phyloP scores from a whole-genome alignment of 1,140 invertebrate species.

The Leptinotarsa defecta region DNA sequence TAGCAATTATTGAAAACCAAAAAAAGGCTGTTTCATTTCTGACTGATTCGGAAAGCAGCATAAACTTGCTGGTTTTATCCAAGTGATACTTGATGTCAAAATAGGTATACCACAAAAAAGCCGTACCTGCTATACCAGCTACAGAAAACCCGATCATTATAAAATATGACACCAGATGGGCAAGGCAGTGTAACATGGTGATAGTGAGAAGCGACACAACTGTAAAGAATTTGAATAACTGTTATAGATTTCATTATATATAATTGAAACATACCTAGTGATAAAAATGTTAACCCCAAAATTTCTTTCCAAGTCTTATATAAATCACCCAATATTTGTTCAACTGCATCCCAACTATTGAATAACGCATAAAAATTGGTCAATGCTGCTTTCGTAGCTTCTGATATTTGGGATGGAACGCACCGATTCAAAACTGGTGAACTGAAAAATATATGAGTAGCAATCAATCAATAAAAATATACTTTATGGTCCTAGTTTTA shows the following conservation, averaged over 20 bases:
- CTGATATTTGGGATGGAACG: slow-evolving; percentile 72
- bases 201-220: slow-evolving; percentile 83
- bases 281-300: slow-evolving; percentile 77
- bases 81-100: slow-evolving; percentile 74
- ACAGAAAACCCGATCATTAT: slow-evolving; percentile 80
- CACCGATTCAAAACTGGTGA: slow-evolving; percentile 85
- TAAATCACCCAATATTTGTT: slow-evolving; percentile 85
- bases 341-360: slow-evolving; percentile 85
- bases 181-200: slow-evolving; percentile 81
- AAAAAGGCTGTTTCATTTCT: slow-evolving; percentile 86
- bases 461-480: not conserved
- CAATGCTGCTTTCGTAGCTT: slow-evolving; percentile 65
- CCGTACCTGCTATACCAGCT: slow-evolving; percentile 76
- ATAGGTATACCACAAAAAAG: slow-evolving; percentile 88
- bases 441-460: slow-evolving; percentile 54
- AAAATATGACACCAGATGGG: slow-evolving; percentile 82
- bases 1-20: slow-evolving; percentile 83
- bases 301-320: slow-evolving; percentile 87
- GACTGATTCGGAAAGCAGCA: slow-evolving; percentile 66
- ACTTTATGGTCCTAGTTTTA: not conserved
- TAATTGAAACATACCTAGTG: slow-evolving; percentile 70
- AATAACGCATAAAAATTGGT: slow-evolving; percentile 78
- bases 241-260: slow-evolving; percentile 7
- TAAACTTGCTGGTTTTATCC: slow-evolving; percentile 63
- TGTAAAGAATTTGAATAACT: slow-evolving; percentile 57